Base-by-base conservation (phyloP, 2,113 vertebrate genomes). In the Leptocoma aspasia region DNA sequence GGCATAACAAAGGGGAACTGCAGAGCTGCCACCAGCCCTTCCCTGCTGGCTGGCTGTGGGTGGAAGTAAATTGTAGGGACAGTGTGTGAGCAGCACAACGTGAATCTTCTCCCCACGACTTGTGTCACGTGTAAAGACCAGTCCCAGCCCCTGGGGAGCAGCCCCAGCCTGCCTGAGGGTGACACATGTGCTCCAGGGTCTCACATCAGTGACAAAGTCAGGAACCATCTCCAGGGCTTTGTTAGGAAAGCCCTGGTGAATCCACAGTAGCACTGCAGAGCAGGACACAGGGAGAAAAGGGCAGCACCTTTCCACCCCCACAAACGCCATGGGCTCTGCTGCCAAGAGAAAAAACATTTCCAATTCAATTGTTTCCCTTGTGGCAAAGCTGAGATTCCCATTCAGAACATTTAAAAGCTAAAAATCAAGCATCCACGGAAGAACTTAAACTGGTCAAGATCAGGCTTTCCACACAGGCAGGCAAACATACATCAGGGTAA, bases 291-390 rank as follows among this genome's bases (percentile, higher is more conserved):
- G 61, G 73, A 76, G 92, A 93, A 94, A 92, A 94, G 18, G 39
- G 73, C 72, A 92, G 69, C 65, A 37, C 31, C 70, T 52, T 94
- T 83, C 75, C 75, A 85, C 65, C 75, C 78, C 49, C 76, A 68
- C 52, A n/a, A 35, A 85, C 7, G 21, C 78, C 94, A 88, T 2
- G 5, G 41, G 10, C 27, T 72, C 52, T 49, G 50, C 50, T 91
- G 90, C 96, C 97, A 94, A 92, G 54, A 97, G 82, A 86, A 95
- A 54, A 92, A 94, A 64, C 59, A 76, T 94, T 94, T 85, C 87
- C 93, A 91, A 39, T 87, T 96, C 92, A 90, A 78, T 96, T 95
- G 73, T 94, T 94, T 93, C 82, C 75, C 86, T 89, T 42, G 70
- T 94, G 91, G 90, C 95, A 94, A 95, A 91, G 73, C 82, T 85